Evolutionary conservation across 2,113 vertebrate species (phyloP).

Genomic region (Chaenogobius annularis): DNA sequence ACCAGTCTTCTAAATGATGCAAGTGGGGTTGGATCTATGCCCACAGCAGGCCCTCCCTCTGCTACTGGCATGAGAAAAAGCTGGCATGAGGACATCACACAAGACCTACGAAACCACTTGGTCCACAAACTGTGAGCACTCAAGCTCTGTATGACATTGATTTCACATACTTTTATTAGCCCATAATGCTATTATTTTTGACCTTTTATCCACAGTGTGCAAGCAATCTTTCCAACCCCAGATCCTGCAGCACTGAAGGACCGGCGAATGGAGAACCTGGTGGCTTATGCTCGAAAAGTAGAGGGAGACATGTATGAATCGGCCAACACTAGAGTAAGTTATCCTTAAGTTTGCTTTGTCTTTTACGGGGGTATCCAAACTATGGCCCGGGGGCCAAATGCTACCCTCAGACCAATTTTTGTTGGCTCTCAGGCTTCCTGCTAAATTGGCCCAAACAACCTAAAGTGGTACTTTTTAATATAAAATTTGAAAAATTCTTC

Average conservation of each 20-base stretch:
- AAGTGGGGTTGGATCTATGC: conserved; percentile 85
- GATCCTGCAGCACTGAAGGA: conserved; percentile 97
- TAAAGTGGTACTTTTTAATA: no score
- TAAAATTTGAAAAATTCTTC: no score
- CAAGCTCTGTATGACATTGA: background rate
- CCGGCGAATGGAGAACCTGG: conserved; percentile 95
- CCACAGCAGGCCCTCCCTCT: conserved; percentile 87
- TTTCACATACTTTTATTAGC: background rate
- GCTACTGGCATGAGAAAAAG: conserved; percentile 89
- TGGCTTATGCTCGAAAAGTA: conserved; percentile 96
- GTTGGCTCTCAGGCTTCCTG: no score
- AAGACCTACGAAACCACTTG: conserved; percentile 94
- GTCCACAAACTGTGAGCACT: conserved; percentile 93
- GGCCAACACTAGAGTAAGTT: conserved; percentile 90
- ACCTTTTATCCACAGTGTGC: conserved; percentile 78
- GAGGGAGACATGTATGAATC: conserved; percentile 99
- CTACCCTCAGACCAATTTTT: no score
- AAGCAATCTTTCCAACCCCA: conserved; percentile 98
- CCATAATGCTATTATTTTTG: conserved; percentile 1
- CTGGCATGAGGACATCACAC: conserved; percentile 95
- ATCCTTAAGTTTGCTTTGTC: background rate
- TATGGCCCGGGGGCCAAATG: no score
- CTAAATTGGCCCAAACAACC: no score
- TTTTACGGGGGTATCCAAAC: no score
- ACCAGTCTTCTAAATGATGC: conserved; percentile 86